Evolutionary conservation across 2,113 vertebrate genomes (phyloP), one percentile per base, ranked within the genome.

Genomic region (Cyprinodon brontotheroides): DNA sequence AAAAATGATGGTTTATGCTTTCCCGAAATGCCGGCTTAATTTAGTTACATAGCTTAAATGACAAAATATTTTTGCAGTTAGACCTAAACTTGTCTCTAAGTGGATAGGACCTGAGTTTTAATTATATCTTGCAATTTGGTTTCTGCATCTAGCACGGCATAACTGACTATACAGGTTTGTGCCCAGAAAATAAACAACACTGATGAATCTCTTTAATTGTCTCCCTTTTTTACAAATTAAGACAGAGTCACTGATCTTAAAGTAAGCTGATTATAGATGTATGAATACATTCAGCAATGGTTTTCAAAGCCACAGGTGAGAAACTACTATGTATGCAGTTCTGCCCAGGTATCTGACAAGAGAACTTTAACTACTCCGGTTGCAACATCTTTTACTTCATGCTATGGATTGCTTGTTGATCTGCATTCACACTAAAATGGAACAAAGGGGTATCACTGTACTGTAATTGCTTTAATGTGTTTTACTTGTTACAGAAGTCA

Each of bases 161-260:
- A 29, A 29, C 29, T 29, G 29, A 29, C 69, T 76, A 60, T 81
- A 83, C 89, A 89, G 74, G 75, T 82, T 80, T 85, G 75, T 86
- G 81, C 84, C 85, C 74, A 13, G 77, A 89, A 84, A 89, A 87
- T 87, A 90, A 90, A 89, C 80, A 85, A 80, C 83, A 64, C 86
- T 84, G 88, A 92, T 90, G 91, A 89, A 91, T 90, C 86, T 89
- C 80, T 61, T 81, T 89, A 88, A 91, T 87, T 72, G 81, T 80
- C 82, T 78, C 74, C 75, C 76, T 79, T 63, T 71, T 78, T 78
- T 79, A 13, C 77, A 75, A 72, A 64, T 65, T 64, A 48, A 77
- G 63, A 84, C 65, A 62, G 50, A 17, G 74, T 29, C 64, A 36
- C 11, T 67, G 61, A 67, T 88, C 71, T 72, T 60, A 20, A 75